Evolutionary conservation across 2,113 vertebrate genomes (phyloP), one percentile per base, ranked within the genome.

Genomic region (Misgurnus mizolepis): DNA sequence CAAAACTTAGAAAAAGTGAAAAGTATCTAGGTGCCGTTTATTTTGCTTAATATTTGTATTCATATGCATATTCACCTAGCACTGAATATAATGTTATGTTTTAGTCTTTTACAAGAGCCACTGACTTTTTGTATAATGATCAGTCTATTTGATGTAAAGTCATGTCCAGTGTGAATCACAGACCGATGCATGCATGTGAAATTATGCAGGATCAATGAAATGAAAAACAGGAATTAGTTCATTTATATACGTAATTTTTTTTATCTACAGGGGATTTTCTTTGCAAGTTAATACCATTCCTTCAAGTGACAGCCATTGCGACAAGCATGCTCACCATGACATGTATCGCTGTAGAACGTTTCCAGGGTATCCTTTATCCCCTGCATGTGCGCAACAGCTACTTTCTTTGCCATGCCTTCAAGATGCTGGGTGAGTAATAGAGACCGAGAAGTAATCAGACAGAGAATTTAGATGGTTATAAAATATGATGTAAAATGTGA

Each of bases 271-370:
- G 87, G 6, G 71, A 82, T 60, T 86, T 85, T 62, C 62, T 88
- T 43, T 88, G 87, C 72, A 88, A 88, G 80, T 61, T 87, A 73
- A 80, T 88, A 45, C 83, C 85, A 8, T 88, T 88, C 56, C 64
- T 88, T 6, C 87, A 88, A 80, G 83, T 85, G 69, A 87, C 80
- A 17, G 87, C 84, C 11, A 83, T 88, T 10, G 62, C 85, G 18
- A 83, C 82, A 50, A 85, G 85, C 69, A 88, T 87, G 64, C 80
- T 88, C 34, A 84, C 84, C 67, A 88, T 88, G 87, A 85, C 82
- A 0, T 87, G 87, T 61, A 88, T 88, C 9, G 85, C 86, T 6
- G 70, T 85, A 27, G 87, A 88, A 65, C 79, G 85, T 40, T 87
- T 87, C 47, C 84, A 86, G 74, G 87, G 87, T 12, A 87, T 88